Percentiles rank a stretch among this genome's conserved stretches.
Conservation (phyloP, 2,113 vertebrate species). For the Dolichotis patagonum region DNA sequence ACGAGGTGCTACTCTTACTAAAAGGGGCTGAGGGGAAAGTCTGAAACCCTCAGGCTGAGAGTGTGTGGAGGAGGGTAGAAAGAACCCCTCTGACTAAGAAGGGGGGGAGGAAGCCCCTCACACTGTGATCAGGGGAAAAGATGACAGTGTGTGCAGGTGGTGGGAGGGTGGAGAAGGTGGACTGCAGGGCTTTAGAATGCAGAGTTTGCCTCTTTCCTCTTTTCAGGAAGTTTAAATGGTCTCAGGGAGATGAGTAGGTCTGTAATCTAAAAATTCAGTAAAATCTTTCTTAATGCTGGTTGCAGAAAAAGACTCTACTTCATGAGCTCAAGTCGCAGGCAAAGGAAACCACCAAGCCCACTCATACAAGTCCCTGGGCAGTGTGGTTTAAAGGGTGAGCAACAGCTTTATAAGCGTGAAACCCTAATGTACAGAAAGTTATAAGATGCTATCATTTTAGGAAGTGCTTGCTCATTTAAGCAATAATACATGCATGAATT, state of each 20-base stretch:
- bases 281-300: background rate
- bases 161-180: background rate
- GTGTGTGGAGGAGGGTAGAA: background rate
- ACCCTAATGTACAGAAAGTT: background rate
- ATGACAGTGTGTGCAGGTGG: background rate
- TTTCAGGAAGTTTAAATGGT: background rate
- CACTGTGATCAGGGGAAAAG: conserved; percentile 31
- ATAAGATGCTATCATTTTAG: background rate
- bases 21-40: conserved; percentile 12
- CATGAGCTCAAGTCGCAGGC: background rate
- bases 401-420: background rate
- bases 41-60: background rate
- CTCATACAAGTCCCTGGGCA: background rate
- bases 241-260: background rate
- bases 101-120: background rate
- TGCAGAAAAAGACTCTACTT: background rate
- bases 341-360: conserved; percentile 57
- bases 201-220: background rate
- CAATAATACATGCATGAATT: background rate
- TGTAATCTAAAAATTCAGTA: background rate
- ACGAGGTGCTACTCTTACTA: background rate
- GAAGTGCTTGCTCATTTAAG: background rate
- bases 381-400: conserved; percentile 43
- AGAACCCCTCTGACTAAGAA: background rate
- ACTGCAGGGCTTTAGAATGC: background rate